phyloP scores from a whole-genome alignment of 2,113 vertebrate genomes.

The Epinephelus cyanopodus region DNA sequence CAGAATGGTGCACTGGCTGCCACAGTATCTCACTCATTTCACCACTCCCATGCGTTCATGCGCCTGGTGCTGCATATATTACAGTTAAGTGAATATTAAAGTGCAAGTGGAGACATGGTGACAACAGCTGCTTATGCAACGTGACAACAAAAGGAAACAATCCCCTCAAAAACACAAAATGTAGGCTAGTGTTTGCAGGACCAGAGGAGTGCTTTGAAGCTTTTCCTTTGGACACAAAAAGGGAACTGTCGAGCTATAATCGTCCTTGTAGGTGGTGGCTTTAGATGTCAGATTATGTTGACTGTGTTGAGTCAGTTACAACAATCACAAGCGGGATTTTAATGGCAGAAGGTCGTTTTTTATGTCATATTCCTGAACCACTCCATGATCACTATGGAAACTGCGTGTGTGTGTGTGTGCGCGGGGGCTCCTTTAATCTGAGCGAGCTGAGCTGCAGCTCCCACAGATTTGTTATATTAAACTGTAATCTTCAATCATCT shows the following conservation, averaged over 20 bases:
- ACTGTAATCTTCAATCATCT: slow-evolving; percentile 73
- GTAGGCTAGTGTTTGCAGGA: not conserved
- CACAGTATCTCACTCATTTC: not conserved
- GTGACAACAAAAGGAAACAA: slow-evolving; percentile 5
- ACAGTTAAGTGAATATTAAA: not conserved
- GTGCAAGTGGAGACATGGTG: not conserved
- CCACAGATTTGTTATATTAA: slow-evolving; percentile 65
- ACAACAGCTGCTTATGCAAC: not conserved
- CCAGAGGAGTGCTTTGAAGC: not conserved
- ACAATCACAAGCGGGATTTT: not conserved
- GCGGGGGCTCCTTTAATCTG: slow-evolving; percentile 52
- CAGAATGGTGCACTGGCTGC: not conserved
- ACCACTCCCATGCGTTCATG: not conserved
- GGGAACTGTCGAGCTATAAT: not conserved
- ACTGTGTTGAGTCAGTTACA: not conserved
- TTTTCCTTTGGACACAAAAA: slow-evolving; percentile 6
- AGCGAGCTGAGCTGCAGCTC: slow-evolving; percentile 33
- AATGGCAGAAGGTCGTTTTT: not conserved
- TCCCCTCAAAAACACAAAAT: not conserved
- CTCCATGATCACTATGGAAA: slow-evolving; percentile 71
- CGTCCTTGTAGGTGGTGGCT: not conserved
- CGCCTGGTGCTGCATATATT: not conserved
- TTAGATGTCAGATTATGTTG: slow-evolving; percentile 11
- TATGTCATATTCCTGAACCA: slow-evolving; percentile 1
- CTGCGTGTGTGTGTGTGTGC: not conserved